Conservation (phyloP, 64 coral and sea anemone species). For the Cladopsammia gracilis region DNA sequence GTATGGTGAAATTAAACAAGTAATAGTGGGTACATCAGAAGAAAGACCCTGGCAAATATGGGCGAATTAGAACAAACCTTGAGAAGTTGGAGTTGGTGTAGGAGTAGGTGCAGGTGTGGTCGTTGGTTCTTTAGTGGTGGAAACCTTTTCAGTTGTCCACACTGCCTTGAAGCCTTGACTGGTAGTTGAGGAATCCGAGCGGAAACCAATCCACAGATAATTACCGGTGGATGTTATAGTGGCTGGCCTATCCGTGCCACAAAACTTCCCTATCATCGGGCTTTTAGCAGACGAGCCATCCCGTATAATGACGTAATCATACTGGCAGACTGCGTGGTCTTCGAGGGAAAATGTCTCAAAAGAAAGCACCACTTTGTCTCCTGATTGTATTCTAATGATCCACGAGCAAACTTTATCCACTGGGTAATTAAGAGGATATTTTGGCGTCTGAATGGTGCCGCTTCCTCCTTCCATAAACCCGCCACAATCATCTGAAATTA, state of each 20-base stretch:
- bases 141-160: conserved; percentile 31
- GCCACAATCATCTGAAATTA: conserved; percentile 61
- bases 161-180: conserved; percentile 42
- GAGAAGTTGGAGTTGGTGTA: background rate
- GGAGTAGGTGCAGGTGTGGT: background rate
- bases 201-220: conserved; percentile 65
- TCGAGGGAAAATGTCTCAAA: conserved; percentile 78
- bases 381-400: conserved; percentile 42
- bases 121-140: background rate
- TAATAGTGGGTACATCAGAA: too few relatives aligned
- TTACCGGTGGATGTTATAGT: conserved; percentile 47
- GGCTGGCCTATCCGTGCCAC: conserved; percentile 66
- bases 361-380: conserved; percentile 44
- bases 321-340: conserved; percentile 44
- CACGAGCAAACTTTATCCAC: conserved; percentile 63
- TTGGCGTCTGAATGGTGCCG: conserved; percentile 60
- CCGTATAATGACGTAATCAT: conserved; percentile 69
- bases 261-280: conserved; percentile 75
- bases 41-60: too few relatives aligned
- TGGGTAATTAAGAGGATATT: conserved; percentile 73
- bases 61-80: background rate
- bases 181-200: conserved; percentile 61
- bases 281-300: conserved; percentile 52
- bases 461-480: background rate
- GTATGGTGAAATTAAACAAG: too few relatives aligned